phyloP scores from a whole-genome alignment of 2,888 invertebrate species.

The Odontocolon sp. region DNA sequence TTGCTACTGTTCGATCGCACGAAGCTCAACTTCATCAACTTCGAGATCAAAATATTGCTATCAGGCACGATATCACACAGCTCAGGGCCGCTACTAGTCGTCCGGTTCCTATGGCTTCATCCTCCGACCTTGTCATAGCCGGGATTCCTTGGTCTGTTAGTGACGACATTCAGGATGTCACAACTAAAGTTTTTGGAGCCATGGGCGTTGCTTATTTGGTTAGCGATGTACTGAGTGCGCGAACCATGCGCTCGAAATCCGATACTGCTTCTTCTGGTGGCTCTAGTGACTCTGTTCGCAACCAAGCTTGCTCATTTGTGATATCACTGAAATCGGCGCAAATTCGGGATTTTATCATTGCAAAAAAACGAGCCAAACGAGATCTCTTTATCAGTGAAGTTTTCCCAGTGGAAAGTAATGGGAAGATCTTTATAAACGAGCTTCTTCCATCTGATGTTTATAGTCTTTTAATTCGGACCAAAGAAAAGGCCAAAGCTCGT shows the following conservation, averaged over 20 bases:
- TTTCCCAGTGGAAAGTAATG: not conserved
- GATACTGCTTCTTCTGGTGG: not conserved
- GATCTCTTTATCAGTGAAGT: not conserved
- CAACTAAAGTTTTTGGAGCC: no score
- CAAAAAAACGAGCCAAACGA: not conserved
- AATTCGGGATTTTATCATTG: conserved; percentile 8
- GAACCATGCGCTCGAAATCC: no score
- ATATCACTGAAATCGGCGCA: not conserved
- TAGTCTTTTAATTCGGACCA: not conserved
- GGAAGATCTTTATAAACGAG: conserved; percentile 21
- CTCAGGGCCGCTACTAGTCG: not conserved
- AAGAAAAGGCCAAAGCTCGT: conserved; percentile 5
- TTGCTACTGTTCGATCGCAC: not conserved
- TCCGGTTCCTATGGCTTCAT: no score
- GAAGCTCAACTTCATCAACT: not conserved
- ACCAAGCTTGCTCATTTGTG: not conserved
- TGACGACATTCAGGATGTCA: no score
- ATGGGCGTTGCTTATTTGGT: no score
- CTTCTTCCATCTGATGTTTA: not conserved
- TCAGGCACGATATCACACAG: not conserved
- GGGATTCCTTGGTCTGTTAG: not conserved
- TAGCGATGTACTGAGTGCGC: no score
- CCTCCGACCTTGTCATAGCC: not conserved
- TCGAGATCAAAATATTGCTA: not conserved
- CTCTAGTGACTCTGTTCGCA: no score